Percentiles rank a stretch among this genome's conserved stretches.
Conservation (phyloP, 1,140 invertebrate genomes). For the Pachypeltis micranthus region DNA sequence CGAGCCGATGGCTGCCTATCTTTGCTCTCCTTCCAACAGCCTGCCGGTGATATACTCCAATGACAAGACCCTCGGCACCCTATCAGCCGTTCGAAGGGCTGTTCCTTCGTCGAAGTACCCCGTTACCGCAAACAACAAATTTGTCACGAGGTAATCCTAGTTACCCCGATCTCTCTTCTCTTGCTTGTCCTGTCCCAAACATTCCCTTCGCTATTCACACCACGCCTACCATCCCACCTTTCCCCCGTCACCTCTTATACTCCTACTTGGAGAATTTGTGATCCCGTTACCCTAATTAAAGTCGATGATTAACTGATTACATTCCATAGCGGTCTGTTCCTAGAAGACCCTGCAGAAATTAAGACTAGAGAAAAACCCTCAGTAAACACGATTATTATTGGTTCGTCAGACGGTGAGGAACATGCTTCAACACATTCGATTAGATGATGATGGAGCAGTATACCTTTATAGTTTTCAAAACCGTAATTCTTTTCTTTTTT, state of each 20-base stretch:
- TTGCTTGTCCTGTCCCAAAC: too few relatives aligned
- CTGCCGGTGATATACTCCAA: neutral
- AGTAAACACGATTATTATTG: neutral
- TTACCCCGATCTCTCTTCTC: too few relatives aligned
- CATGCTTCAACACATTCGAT: neutral
- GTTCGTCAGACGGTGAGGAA: neutral
- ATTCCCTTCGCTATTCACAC: too few relatives aligned
- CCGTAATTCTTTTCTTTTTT: too few relatives aligned
- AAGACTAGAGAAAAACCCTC: neutral
- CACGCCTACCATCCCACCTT: neutral
- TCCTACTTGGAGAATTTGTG: neutral
- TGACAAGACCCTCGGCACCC: neutral
- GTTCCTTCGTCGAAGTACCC: neutral
- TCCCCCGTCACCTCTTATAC: neutral
- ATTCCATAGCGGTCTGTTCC: neutral
- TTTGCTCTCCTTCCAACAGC: too few relatives aligned
- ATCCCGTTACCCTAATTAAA: neutral
- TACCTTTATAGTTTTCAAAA: too few relatives aligned
- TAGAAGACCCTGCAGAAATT: neutral
- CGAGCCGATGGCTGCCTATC: neutral
- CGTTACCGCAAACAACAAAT: neutral
- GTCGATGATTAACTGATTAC: too few relatives aligned
- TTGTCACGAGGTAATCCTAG: neutral
- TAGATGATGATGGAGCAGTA: too few relatives aligned
- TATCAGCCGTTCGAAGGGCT: neutral